phyloP scores from a whole-genome alignment of 2,113 vertebrate genomes.

The Meleagris gallopavo region DNA sequence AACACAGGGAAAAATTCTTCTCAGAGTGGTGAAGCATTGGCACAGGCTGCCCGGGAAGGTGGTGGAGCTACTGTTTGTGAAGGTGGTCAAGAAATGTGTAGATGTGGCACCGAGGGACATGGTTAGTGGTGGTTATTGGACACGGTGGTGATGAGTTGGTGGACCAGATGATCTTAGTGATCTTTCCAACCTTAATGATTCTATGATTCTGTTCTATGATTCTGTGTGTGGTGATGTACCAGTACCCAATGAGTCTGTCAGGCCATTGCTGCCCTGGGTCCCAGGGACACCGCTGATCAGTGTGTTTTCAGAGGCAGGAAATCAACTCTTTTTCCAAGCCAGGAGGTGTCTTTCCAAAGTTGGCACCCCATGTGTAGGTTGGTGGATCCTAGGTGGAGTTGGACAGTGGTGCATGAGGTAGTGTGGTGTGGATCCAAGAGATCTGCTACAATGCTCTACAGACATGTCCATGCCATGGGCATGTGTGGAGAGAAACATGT shows the following conservation, averaged over 20 bases:
- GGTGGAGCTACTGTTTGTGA: too few species aligned
- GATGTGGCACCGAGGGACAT: too few species aligned
- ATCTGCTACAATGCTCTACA: neutral
- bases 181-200: too few species aligned
- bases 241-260: neutral
- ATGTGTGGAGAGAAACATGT: neutral
- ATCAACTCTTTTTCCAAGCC: neutral
- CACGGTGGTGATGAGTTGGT: too few species aligned
- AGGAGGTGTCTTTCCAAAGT: neutral
- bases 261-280: neutral
- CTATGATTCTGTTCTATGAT: too few species aligned
- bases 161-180: too few species aligned
- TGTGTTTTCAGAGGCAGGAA: neutral
- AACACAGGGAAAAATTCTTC: neutral
- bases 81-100: too few species aligned
- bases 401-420: neutral
- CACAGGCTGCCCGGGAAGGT: too few species aligned
- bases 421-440: fast-evolving
- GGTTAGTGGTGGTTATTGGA: too few species aligned
- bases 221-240: neutral
- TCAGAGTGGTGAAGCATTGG: too few species aligned
- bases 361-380: fast-evolving
- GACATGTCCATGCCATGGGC: fast-evolving
- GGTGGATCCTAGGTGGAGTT: fast-evolving
- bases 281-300: fast-evolving